Evolutionary conservation across 2,113 vertebrate species (phyloP), one percentile per base, ranked within the genome.

Genomic region (Phasianus colchicus): DNA sequence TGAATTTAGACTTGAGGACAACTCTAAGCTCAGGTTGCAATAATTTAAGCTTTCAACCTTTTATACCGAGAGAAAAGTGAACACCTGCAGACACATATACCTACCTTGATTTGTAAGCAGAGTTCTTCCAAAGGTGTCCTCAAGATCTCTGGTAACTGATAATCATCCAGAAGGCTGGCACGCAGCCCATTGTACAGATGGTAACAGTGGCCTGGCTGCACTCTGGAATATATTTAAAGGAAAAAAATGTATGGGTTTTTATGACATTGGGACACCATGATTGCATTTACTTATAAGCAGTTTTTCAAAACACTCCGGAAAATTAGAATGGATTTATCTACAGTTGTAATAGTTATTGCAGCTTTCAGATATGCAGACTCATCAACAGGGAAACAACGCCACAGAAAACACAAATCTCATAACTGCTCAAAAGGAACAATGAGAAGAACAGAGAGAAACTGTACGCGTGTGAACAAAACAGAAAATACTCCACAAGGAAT

Each of bases 21-120:
- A 18, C 21, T 10, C 19, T 3, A 32, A 7, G 13, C 22, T 90
- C 77, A 76, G 22, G 48, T 0, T 80, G 30, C 13, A 38, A 27
- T 60, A 47, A 55, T 36, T 58, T 72, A 12, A 16, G n/a, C 69
- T 54, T 64, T 63, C 80, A 61, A 69, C 2, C 30, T 60, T 27
- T 60, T 20, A 63, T 6, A 63, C 25, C n/a, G 64, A 1, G 9
- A 27, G 24, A 64, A 66, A 60, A 50, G 34, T 4, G 38, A 15
- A 1, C 11, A 38, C 34, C 19, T 48, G n/a, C 36, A 25, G 60
- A 30, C 19, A n/a, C 16, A 3, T 18, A 15, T 24, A 50, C 27
- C 96, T 94, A 99, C 99, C 99, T 99, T 99, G 91, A 99, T 99
- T 83, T 99, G 99, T 83, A 99, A 98, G 94, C 99, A 99, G 60